A percentile compares a stretch with the other conserved stretches of the same genome.
These are phyloP conservation scores for Homalodisca vitripennis DNA, from an alignment of 1,140 invertebrate species.

Conservation along the genomic window DNA sequence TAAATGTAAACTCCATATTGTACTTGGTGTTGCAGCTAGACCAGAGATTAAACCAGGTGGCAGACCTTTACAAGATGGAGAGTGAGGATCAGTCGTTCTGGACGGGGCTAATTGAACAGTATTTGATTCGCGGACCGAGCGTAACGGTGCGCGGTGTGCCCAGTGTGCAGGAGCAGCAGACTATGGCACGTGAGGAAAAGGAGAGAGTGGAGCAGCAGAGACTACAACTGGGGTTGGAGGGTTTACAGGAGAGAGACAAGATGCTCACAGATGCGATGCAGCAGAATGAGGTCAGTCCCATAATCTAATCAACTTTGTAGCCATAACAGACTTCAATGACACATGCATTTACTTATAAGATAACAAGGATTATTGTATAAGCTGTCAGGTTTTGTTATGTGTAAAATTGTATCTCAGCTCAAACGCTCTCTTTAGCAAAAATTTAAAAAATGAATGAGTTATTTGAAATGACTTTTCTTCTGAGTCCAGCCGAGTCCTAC, in stretches of 20 bases:
- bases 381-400: no score
- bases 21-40: slow-evolving; percentile 70
- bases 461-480: no score
- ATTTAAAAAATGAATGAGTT: no score
- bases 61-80: slow-evolving; percentile 60
- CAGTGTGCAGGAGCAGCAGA: slow-evolving; percentile 57
- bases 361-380: no score
- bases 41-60: slow-evolving; percentile 68
- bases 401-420: no score
- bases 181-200: slow-evolving; percentile 64
- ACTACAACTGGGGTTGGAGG: slow-evolving; percentile 61
- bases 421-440: no score
- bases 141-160: slow-evolving; percentile 56
- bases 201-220: slow-evolving; percentile 63
- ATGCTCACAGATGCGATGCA: slow-evolving; percentile 66
- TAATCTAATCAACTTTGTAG: no score
- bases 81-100: slow-evolving; percentile 67
- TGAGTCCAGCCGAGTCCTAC: no score
- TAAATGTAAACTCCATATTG: no score
- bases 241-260: slow-evolving; percentile 61
- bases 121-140: slow-evolving; percentile 62
- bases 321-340: no score
- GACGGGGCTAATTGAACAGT: slow-evolving; percentile 66
- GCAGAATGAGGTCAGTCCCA: slow-evolving; percentile 66
- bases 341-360: no score